Evolutionary conservation across 2,797 vertebrate species (phyloP), one percentile per base, ranked within the genome.

Genomic region (Euphonia xanthogaster): DNA sequence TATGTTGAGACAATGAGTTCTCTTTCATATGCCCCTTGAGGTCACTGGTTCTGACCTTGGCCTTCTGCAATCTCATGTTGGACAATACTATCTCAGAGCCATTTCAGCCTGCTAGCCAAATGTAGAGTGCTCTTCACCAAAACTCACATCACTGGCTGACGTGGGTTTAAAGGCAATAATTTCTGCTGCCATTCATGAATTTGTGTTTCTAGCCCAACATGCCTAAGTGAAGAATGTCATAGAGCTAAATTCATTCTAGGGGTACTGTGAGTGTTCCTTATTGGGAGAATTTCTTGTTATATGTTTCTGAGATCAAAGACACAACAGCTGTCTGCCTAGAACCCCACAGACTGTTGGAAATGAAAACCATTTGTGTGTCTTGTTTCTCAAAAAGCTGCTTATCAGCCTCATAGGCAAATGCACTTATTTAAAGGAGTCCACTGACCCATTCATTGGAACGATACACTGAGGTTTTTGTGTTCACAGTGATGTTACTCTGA

Each of bases 371-470:
- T 79, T 88, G 4, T 51, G 40, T 35, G 6, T 31, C 47, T 87
- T 58, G 3, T 48, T 94, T 73, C 51, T 82, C 30, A 54, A 79
- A 82, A 86, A 87, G 50, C 71, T 82, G 18, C 42, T n/a, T 30
- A 58, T 70, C 78, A 79, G 23, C 44, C 63, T 89, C 8, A 6
- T 7, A 61, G 71, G 60, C 35, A 89, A 78, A 81, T 31, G 12
- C 11, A 54, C 22, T 11, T 55, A 33, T 50, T 68, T 63, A 44
- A 84, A 73, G 42, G 67, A 51, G 21, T 35, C 50, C 55, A 22
- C 24, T 82, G 78, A 33, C 20, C 58, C n/a, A 5, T 51, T 51
- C 20, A 21, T 23, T 35, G 30, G 13, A n/a, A 40, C 0, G 0
- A 48, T n/a, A 80, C 31, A 42, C 31, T 30, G 66, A 63, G 37